Conservation (phyloP, 2,797 vertebrate species). For the Helostoma temminkii region DNA sequence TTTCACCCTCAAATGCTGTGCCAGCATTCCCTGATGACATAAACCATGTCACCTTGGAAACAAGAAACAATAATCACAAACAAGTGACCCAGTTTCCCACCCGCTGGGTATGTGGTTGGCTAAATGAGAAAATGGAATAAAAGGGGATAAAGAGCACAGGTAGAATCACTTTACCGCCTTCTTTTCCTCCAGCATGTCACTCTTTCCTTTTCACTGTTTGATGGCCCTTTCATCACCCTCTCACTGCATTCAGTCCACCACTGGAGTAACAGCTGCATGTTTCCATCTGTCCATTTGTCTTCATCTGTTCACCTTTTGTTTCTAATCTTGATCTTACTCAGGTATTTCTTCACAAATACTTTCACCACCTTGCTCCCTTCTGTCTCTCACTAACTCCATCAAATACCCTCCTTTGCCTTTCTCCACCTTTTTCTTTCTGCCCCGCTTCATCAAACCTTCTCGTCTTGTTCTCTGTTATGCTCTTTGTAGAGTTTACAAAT, state of each 20-base stretch:
- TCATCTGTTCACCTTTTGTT: conserved; percentile 48
- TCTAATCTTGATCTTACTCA: conserved; percentile 52
- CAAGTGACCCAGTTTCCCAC: conserved; percentile 41
- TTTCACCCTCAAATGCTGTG: conserved; percentile 38
- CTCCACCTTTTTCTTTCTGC: conserved; percentile 33
- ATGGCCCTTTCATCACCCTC: conserved; percentile 7
- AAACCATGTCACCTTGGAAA: conserved; percentile 65
- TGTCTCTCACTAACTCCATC: conserved; percentile 32
- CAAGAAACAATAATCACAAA: conserved; percentile 53
- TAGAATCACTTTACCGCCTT: conserved; percentile 54
- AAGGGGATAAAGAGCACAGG: conserved; percentile 43
- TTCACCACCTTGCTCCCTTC: conserved; percentile 46
- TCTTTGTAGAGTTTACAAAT: conserved; percentile 49
- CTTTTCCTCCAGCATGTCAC: conserved; percentile 36
- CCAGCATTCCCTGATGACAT: conserved; percentile 33
- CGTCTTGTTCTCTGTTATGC: conserved; percentile 50
- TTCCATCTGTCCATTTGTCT: conserved; percentile 36
- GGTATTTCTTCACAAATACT: conserved; percentile 57
- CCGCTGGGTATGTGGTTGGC: conserved; percentile 43
- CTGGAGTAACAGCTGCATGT: conserved; percentile 11
- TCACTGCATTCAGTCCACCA: conserved; percentile 2
- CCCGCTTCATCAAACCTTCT: conserved; percentile 20
- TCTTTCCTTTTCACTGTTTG: conserved; percentile 44
- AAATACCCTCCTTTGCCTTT: conserved; percentile 20
- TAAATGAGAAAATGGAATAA: conserved; percentile 57